These are phyloP conservation scores for Chironomus tentans DNA, from an alignment of 2,888 invertebrate species.

Conservation along the genomic window DNA sequence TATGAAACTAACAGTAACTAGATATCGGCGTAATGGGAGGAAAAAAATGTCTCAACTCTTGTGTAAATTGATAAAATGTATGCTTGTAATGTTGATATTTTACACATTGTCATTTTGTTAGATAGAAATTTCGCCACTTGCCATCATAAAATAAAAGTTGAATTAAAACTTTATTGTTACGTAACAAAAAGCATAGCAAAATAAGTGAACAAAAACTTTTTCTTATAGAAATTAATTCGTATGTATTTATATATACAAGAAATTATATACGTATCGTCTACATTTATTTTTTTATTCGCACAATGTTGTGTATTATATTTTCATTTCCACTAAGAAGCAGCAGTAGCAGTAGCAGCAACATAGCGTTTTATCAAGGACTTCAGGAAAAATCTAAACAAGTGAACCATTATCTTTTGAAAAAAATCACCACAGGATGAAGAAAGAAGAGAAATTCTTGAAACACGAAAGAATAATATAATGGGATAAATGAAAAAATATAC, in stretches of 20 bases:
- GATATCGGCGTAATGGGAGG: no score
- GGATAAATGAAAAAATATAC: constrained; percentile 2
- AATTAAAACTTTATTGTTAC: constrained; percentile 4
- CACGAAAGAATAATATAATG: not conserved
- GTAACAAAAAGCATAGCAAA: not conserved
- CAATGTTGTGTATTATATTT: not conserved
- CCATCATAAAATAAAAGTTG: not conserved
- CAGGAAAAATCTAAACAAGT: constrained; percentile 13
- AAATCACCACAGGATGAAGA: not conserved
- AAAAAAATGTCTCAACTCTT: no score
- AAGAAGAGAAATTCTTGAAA: not conserved
- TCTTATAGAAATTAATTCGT: not conserved
- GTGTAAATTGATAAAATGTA: not conserved
- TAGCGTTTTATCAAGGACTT: constrained; percentile 13
- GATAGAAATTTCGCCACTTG: not conserved
- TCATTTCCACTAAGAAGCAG: not conserved
- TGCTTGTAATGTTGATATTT: not conserved
- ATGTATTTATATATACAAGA: no score
- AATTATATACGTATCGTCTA: no score
- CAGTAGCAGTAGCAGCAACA: not conserved
- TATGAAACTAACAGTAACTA: no score
- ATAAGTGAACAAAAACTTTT: not conserved
- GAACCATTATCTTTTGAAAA: constrained; percentile 9
- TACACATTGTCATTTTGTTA: not conserved
- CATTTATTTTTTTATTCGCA: not conserved